phyloP scores from a whole-genome alignment of 2,797 vertebrate species.

The Buphagus erythrorhynchus region DNA sequence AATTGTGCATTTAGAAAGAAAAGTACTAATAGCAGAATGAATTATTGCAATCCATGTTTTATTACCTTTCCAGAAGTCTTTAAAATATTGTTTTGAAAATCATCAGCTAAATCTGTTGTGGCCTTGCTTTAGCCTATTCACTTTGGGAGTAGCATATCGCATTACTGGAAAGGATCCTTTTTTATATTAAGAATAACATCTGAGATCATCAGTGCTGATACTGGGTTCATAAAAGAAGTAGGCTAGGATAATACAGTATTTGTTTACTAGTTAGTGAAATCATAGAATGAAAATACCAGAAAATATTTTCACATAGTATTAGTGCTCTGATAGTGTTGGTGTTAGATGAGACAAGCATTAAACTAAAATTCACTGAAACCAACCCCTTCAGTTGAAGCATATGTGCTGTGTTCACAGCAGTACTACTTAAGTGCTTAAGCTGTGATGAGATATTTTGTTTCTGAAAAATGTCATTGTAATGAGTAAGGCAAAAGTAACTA shows the following conservation, averaged over 20 bases:
- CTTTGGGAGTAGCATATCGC: not conserved
- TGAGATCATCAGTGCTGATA: not conserved
- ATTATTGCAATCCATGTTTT: not conserved
- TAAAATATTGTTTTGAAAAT: not conserved
- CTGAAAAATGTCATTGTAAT: not conserved
- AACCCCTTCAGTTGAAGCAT: fast-evolving
- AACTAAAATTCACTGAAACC: not conserved
- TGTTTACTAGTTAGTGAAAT: not conserved
- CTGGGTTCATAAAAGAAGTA: not conserved
- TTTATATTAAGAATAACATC: not conserved
- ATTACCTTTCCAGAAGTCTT: not conserved
- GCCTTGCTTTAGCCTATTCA: not conserved
- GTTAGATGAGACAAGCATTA: not conserved
- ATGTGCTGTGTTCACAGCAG: not conserved
- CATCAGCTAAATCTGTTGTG: not conserved
- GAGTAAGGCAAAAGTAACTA: not conserved
- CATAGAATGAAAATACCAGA: not conserved
- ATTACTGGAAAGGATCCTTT: not conserved
- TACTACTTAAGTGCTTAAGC: not conserved
- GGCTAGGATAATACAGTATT: not conserved
- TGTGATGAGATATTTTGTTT: not conserved
- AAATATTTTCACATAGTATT: not conserved
- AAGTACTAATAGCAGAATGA: not conserved
- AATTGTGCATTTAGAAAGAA: not conserved
- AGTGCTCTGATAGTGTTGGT: not conserved